Evolutionary conservation across 1,140 invertebrate species (phyloP), one percentile per base, ranked within the genome.

Genomic region (Hydropsyche tenuis): DNA sequence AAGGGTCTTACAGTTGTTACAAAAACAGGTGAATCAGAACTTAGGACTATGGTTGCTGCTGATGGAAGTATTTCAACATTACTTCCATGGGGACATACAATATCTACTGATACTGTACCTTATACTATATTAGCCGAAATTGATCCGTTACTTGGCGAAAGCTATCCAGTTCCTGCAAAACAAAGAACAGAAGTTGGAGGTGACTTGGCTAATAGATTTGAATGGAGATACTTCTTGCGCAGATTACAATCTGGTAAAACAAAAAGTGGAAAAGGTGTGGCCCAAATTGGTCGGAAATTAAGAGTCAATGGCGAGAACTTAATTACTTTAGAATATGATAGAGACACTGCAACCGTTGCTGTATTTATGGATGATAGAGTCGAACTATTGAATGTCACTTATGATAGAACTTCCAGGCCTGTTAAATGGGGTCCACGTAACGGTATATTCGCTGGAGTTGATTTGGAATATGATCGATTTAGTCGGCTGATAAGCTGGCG

Each of bases 301-400:
- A 84, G 94, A 60, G 92, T 97, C 0, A 97, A 97, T 79, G 96
- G 96, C 0, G 94, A 96, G 80, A 94, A 96, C 81, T 86, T 97
- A 0, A 83, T 98, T 11, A 95, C 94, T 0, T 85, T 98, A 2
- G 96, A 98, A 81, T 98, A 97, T 81, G 95, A 98, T 80, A 87
- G 95, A 78, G 93, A 93, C 60, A 92, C 92, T 0, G 92, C 94
- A 62, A 95, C 94, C 0, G 94, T 98, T 12, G 93, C 94, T 0
- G 91, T 95, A 0, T 93, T 97, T 76, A 93, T 95, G 84, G 94
- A 96, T 79, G 94, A 95, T 75, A 90, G 93, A 73, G 89, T 93
- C 0, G 93, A 96, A 82, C 86, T 98, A 1, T 85, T 99, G 1
- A 96, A 96, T 78, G 92, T 98, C 0, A 94, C 93, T 0, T 98